Evolutionary conservation across 2,888 invertebrate genomes (phyloP).

Genomic region (Spodoptera exigua): DNA sequence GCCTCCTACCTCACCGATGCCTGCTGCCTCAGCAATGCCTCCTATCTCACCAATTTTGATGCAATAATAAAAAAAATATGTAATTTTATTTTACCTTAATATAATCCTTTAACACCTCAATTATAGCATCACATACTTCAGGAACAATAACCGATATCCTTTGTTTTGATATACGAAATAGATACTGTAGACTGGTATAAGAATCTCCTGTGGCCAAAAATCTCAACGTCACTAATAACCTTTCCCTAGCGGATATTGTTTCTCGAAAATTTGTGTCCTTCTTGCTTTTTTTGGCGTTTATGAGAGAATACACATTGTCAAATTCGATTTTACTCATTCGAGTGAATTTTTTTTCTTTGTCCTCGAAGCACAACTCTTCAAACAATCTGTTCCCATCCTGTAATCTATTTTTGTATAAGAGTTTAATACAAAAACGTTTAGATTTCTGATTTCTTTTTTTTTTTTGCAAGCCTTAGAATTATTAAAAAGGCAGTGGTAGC

Average conservation of each 20-base stretch:
- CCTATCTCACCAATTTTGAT: constrained; percentile 20
- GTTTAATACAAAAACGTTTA: constrained; percentile 25
- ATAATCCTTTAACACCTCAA: constrained; percentile 27
- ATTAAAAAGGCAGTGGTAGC: too few species aligned
- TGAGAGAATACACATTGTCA: constrained; percentile 32
- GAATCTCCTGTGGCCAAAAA: background rate
- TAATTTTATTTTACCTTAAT: too few species aligned
- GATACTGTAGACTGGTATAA: too few species aligned
- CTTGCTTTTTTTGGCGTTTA: constrained; percentile 36
- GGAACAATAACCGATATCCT: constrained; percentile 20
- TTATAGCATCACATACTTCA: constrained; percentile 29
- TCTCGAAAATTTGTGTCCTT: constrained; percentile 41
- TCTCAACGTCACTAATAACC: constrained; percentile 8
- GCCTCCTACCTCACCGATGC: too few species aligned
- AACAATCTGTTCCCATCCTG: constrained; percentile 37
- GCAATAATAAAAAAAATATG: too few species aligned
- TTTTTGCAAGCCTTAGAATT: too few species aligned
- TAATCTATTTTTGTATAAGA: constrained; percentile 33
- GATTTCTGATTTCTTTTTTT: constrained; percentile 17
- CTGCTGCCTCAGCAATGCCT: constrained; percentile 14
- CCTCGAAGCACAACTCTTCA: constrained; percentile 44
- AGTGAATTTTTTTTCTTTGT: constrained; percentile 25
- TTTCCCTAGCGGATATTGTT: constrained; percentile 34
- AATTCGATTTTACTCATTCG: too few species aligned
- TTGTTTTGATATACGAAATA: too few species aligned